Conservation (phyloP, 2,888 invertebrate genomes). For the Ormyrus nitidulus region DNA sequence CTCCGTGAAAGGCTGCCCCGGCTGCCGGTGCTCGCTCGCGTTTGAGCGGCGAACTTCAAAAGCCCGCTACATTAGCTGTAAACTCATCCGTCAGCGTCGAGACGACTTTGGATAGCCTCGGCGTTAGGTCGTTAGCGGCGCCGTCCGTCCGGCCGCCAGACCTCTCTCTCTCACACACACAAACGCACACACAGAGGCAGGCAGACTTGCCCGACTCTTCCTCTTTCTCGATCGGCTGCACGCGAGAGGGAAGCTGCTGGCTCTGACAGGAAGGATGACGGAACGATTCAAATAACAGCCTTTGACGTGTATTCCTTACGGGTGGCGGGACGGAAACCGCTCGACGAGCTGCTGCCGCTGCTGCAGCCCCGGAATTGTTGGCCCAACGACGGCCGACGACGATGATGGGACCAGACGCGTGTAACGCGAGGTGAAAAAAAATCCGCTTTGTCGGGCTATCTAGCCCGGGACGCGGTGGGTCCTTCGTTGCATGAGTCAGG, state of each 20-base stretch:
- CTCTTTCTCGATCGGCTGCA: constrained; percentile 14
- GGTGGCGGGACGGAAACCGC: constrained; percentile 54
- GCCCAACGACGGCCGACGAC: not conserved
- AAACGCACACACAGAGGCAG: not conserved
- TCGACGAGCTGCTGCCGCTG: not conserved
- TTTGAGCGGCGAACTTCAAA: constrained; percentile 70
- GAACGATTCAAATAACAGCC: constrained; percentile 57
- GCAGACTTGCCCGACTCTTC: not conserved
- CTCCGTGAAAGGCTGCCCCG: constrained; percentile 8
- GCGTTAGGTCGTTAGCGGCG: constrained; percentile 71
- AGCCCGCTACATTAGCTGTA: constrained; percentile 72
- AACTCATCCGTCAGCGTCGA: constrained; percentile 74
- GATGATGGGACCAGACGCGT: constrained; percentile 23
- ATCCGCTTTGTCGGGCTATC: not conserved
- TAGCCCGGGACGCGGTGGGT: constrained; percentile 6
- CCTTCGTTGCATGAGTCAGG: not conserved
- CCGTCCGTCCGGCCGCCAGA: constrained; percentile 57
- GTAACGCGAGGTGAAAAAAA: constrained; percentile 42
- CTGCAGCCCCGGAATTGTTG: not conserved
- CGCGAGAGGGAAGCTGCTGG: constrained; percentile 18
- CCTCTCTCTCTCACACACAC: constrained; percentile 3
- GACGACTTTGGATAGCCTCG: constrained; percentile 64
- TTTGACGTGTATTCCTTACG: constrained; percentile 53
- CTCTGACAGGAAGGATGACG: constrained; percentile 56
- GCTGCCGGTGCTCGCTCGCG: constrained; percentile 11